These are phyloP conservation scores for Octonoba sinensis DNA, from an alignment of 2,888 invertebrate species.

Conservation along the genomic window DNA sequence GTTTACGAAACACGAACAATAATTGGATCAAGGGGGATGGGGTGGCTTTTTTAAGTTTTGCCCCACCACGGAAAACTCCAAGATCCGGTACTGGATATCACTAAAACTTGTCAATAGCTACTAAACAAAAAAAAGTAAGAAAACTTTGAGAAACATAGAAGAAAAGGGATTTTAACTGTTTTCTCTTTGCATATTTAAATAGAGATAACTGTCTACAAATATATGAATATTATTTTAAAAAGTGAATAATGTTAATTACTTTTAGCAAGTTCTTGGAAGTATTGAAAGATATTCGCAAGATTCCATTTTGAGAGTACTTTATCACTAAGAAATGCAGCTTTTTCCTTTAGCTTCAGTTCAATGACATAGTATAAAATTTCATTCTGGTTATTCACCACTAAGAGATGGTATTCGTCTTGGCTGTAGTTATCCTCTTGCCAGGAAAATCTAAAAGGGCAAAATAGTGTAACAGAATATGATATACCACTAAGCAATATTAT, in stretches of 20 bases:
- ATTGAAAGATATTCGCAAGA: slow-evolving; percentile 25
- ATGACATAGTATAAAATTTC: slow-evolving; percentile 39
- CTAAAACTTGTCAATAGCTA: no score
- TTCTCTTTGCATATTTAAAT: no score
- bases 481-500: background rate
- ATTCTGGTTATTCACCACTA: slow-evolving; percentile 21
- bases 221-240: no score
- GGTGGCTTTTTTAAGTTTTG: no score
- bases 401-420: slow-evolving; percentile 24
- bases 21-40: no score
- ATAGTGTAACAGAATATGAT: background rate
- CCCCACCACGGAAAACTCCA: no score
- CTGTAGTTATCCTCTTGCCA: slow-evolving; percentile 55
- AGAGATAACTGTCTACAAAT: no score
- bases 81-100: no score
- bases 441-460: slow-evolving; percentile 30
- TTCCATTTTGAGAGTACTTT: slow-evolving; percentile 32
- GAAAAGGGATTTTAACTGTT: no score
- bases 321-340: background rate
- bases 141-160: no score
- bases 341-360: background rate
- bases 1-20: no score
- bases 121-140: no score
- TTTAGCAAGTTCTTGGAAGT: slow-evolving; percentile 47
- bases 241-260: slow-evolving; percentile 12